phyloP scores from a whole-genome alignment of 1,140 invertebrate species.

The Apis cerana region DNA sequence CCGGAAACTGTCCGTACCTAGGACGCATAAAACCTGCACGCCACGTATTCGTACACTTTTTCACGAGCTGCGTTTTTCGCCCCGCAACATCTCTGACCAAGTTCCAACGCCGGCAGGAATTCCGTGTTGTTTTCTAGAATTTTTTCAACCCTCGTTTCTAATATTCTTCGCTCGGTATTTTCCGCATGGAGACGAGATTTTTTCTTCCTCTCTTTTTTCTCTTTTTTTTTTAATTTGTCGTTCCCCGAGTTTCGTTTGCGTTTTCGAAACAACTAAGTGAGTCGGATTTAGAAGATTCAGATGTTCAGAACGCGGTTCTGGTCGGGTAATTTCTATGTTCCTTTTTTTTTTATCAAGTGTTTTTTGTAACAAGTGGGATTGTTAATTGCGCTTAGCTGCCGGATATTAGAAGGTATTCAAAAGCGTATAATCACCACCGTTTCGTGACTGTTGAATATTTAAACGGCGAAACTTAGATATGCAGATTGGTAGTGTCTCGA shows the following conservation, averaged over 20 bases:
- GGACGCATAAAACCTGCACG: constrained; percentile 53
- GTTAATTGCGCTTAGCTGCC: constrained; percentile 7
- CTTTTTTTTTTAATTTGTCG: not conserved
- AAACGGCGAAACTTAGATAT: constrained; percentile 5
- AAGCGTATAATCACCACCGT: constrained; percentile 11
- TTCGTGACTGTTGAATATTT: constrained; percentile 32
- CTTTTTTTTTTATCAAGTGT: not conserved
- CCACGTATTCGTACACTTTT: constrained; percentile 37
- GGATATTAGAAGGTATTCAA: constrained; percentile 21
- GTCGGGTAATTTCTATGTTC: too few species aligned
- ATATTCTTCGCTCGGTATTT: constrained; percentile 33
- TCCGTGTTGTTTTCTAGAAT: not conserved
- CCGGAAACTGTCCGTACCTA: constrained; percentile 54
- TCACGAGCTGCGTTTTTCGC: constrained; percentile 38
- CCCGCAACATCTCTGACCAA: constrained; percentile 1
- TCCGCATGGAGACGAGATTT: too few species aligned
- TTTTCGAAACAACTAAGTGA: not conserved
- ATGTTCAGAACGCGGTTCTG: too few species aligned
- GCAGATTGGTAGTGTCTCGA: constrained; percentile 22
- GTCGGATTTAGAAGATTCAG: too few species aligned
- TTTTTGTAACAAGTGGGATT: not conserved
- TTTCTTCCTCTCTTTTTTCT: not conserved
- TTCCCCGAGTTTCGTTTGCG: too few species aligned
- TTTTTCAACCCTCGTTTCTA: constrained; percentile 13
- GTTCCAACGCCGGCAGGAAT: constrained; percentile 1